These are phyloP conservation scores for Potamilus streckersoni DNA, from an alignment of 1,140 invertebrate species.

Conservation along the genomic window DNA sequence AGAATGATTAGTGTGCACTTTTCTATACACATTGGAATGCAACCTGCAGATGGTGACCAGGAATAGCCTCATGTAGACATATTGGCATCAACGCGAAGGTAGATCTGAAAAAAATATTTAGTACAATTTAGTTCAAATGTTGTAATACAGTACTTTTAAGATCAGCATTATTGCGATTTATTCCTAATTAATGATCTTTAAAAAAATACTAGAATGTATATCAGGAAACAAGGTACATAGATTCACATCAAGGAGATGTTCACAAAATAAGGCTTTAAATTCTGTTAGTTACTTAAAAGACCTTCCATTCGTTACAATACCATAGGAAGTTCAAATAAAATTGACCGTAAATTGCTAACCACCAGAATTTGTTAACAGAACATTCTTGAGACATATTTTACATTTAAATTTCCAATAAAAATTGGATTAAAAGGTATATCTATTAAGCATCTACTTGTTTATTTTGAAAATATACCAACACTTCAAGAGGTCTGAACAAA, in stretches of 20 bases:
- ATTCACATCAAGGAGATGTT: not conserved
- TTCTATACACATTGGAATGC: not conserved
- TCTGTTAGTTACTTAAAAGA: no score
- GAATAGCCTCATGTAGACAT: constrained; percentile 66
- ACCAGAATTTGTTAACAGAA: no score
- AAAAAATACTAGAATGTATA: not conserved
- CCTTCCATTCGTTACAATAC: no score
- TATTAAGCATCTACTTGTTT: no score
- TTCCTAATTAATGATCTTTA: not conserved
- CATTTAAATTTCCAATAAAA: no score
- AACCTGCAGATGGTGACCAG: constrained; percentile 68
- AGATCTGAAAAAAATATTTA: constrained; percentile 37
- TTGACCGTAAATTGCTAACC: no score
- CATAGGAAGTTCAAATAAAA: no score
- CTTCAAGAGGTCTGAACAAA: constrained; percentile 28
- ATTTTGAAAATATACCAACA: constrained; percentile 9
- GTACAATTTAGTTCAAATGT: not conserved
- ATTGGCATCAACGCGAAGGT: constrained; percentile 64
- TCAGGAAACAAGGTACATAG: no score
- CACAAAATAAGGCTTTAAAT: no score
- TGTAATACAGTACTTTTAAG: not conserved
- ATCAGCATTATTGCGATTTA: not conserved
- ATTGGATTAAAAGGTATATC: no score
- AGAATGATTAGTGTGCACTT: not conserved
- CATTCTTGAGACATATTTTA: no score